Percentiles rank a stretch among this genome's conserved stretches.
phyloP scores from a whole-genome alignment of 2,888 invertebrate species.

The Volucella bombylans region DNA sequence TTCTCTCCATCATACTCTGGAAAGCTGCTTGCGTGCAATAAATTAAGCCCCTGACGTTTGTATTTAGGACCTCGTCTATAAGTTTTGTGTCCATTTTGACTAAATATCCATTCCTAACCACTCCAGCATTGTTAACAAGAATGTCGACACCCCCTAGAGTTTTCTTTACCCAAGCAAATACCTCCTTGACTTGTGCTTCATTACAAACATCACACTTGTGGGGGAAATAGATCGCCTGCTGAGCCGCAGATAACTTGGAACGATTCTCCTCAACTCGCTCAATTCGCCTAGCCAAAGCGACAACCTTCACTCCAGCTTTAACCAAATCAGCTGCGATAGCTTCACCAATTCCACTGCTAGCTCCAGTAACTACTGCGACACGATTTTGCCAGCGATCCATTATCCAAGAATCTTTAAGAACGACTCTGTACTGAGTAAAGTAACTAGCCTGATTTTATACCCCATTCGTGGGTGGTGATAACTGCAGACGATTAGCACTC shows the following conservation, averaged over 20 bases:
- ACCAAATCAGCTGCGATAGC: conserved; percentile 81
- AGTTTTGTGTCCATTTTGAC: conserved; percentile 36
- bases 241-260: neutral
- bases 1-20: conserved; percentile 80
- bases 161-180: conserved; percentile 82
- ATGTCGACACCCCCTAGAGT: conserved; percentile 83
- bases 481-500: too few relatives aligned
- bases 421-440: neutral
- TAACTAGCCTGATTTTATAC: neutral
- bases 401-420: neutral
- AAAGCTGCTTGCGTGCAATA: conserved; percentile 82
- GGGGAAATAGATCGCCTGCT: conserved; percentile 27
- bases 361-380: conserved; percentile 85
- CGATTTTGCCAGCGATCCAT: conserved; percentile 84
- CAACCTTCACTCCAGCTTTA: conserved; percentile 83
- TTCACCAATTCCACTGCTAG: conserved; percentile 84
- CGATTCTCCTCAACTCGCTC: conserved; percentile 75
- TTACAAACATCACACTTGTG: conserved; percentile 81
- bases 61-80: conserved; percentile 78
- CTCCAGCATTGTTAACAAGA: conserved; percentile 84
- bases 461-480: too few relatives aligned
- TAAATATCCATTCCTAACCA: conserved; percentile 72
- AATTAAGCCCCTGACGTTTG: conserved; percentile 81
- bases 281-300: conserved; percentile 82
- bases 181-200: conserved; percentile 83